Conservation (phyloP, 2,888 invertebrate species). For the Coremacera marginata region DNA sequence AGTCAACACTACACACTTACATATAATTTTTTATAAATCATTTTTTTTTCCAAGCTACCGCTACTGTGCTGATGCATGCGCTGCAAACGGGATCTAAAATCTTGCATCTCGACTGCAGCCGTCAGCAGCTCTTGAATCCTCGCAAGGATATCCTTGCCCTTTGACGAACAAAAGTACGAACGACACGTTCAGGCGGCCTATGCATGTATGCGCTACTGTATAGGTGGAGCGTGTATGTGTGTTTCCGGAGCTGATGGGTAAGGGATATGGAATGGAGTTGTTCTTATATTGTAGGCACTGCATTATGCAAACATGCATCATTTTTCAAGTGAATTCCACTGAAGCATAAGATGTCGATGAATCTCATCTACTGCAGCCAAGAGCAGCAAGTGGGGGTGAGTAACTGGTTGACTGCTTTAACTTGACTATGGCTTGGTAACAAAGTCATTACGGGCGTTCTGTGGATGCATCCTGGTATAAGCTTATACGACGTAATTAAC, state of each 20-base stretch:
- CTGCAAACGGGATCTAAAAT: background rate
- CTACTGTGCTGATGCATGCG: background rate
- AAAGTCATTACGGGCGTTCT: conserved; percentile 20
- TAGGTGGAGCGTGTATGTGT: background rate
- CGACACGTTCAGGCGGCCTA: background rate
- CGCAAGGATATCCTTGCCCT: conserved; percentile 23
- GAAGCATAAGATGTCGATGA: conserved; percentile 42
- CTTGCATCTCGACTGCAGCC: conserved; percentile 1
- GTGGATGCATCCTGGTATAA: conserved; percentile 13
- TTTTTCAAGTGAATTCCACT: conserved; percentile 43
- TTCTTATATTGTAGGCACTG: conserved; percentile 5
- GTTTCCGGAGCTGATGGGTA: background rate
- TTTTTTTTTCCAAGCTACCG: background rate
- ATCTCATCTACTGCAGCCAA: conserved; percentile 7
- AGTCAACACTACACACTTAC: background rate
- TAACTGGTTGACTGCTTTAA: background rate
- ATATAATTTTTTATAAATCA: background rate
- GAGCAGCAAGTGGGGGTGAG: background rate
- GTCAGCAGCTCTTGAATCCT: background rate
- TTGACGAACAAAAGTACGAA: background rate
- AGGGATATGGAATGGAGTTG: background rate
- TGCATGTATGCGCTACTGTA: background rate
- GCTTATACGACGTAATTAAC: conserved; percentile 29
- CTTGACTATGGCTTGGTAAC: background rate
- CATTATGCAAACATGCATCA: conserved; percentile 40